phyloP scores from a whole-genome alignment of 2,888 invertebrate genomes.

The Muscina levida region DNA sequence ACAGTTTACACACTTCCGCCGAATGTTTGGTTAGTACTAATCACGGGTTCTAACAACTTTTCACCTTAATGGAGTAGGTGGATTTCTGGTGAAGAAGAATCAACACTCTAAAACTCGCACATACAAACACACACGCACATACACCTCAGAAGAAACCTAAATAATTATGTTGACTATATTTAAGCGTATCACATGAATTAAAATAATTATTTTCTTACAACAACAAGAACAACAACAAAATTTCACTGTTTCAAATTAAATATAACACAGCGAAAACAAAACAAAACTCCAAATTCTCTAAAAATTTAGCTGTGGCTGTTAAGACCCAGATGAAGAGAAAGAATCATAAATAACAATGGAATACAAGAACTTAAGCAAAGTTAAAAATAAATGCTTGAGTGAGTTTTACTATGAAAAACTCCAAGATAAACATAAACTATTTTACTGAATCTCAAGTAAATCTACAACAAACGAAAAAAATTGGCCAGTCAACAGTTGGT shows the following conservation, averaged over 20 bases:
- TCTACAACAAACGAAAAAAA: neutral
- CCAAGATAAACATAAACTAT: constrained; percentile 32
- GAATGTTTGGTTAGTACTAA: constrained; percentile 30
- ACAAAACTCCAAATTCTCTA: constrained; percentile 23
- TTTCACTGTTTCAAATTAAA: constrained; percentile 48
- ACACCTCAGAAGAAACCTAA: constrained; percentile 1
- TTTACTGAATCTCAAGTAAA: neutral
- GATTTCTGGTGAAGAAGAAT: neutral
- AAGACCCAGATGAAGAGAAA: constrained; percentile 32
- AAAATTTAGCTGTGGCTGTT: neutral
- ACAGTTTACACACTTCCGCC: constrained; percentile 51
- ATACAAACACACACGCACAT: neutral
- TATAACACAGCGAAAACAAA: neutral
- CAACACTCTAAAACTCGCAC: neutral
- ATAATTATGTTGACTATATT: too few species aligned
- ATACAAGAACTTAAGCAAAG: constrained; percentile 24
- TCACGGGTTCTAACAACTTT: constrained; percentile 56
- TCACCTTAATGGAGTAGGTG: constrained; percentile 45
- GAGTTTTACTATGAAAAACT: constrained; percentile 49
- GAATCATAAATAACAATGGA: constrained; percentile 43
- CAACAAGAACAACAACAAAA: constrained; percentile 22
- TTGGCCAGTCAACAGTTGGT: neutral
- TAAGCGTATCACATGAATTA: too few species aligned
- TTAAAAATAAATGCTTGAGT: constrained; percentile 58
- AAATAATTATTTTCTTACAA: constrained; percentile 47